Evolutionary conservation across 2,797 vertebrate genomes (phyloP), one percentile per base, ranked within the genome.

Genomic region (Microcaecilia unicolor): DNA sequence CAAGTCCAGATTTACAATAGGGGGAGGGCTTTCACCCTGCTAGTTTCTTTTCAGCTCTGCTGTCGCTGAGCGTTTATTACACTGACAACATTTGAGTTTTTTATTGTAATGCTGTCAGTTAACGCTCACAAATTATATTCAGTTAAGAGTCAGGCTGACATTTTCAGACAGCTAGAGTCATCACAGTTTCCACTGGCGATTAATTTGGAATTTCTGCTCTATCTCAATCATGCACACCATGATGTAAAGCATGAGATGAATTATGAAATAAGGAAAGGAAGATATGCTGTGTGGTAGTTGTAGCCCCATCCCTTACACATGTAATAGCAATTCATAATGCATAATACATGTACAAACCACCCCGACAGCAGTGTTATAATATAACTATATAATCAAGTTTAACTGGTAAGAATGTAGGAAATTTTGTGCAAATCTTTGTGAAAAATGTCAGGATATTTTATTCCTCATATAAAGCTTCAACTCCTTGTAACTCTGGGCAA

Each of bases 11-110:
- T 36, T 50, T 53, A 52, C 44, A 58, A 52, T 55, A 48, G 45
- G 51, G n/a, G 16, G 34, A 48, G 20, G 44, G 44, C 51, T 22
- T 44, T 61, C 41, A 55, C 39, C 37, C 37, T 70, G 41, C 51
- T 56, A 6, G 61, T 63, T 60, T 41, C 41, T 34, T 60, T 57
- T 28, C 37, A 48, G 10, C 47, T 67, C 42, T 65, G 4, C 22
- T 12, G 34, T 61, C 45, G 39, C 67, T 65, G 64, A 64, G 52
- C 63, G 55, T 73, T 73, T 75, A 64, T 63, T 67, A 45, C 24
- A 30, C 54, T 26, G 28, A 44, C 7, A 20, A 25, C 55, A 45
- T 47, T 43, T 0, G 9, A 53, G 36, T 51, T 43, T 49, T n/a
- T 40, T 52, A 31, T 46, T 54, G 41, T 47, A 32, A 47, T 31